Evolutionary conservation across 2,888 invertebrate genomes (phyloP), one percentile per base, ranked within the genome.

Genomic region (Drosophila mimetica): DNA sequence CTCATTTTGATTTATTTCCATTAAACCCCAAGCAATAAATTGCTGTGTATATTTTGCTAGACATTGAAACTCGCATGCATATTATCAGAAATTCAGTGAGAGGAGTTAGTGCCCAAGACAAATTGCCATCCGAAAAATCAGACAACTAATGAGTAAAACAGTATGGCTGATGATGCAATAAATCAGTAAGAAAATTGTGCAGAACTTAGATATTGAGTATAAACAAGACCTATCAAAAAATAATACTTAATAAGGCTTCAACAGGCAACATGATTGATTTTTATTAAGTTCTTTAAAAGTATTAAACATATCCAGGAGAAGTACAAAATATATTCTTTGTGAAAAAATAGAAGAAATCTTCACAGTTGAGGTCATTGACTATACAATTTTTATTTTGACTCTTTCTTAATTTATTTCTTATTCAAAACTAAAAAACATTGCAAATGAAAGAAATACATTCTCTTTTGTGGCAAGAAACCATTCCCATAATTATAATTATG

Each of bases 1-100:
- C 78, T 71, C 64, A 14, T 64, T 73, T 83, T 77, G 80, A 84
- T 81, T 86, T 86, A 86, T 80, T 50, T 74, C 34, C 16, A 71
- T 42, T 60, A 42, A 76, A 60, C 50, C 39, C 60, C 64, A 18
- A 22, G 52, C 74, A 52, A 77, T 67, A 60, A 64, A 61, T 70
- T 77, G 55, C 52, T 41, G n/a, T 60, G 25, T 52, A 46, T 59
- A 36, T 66, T 55, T 53, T 47, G 28, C 11, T 46, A 16, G 48
- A 9, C 63, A 50, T 11, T 13, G 6, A 28, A 32, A 28, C n/a
- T 41, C 14, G 28, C 42, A 60, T 60, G 42, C 13, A 50, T 63
- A 65, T 34, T 42, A 25, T n/a, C 34, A 28, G 25, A 61, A 61
- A 41, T 39, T 30, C 16, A 22, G 25, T 42, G 20, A 64, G 67